phyloP scores from a whole-genome alignment of 2,113 vertebrate species.

The Muscicapa adusta region DNA sequence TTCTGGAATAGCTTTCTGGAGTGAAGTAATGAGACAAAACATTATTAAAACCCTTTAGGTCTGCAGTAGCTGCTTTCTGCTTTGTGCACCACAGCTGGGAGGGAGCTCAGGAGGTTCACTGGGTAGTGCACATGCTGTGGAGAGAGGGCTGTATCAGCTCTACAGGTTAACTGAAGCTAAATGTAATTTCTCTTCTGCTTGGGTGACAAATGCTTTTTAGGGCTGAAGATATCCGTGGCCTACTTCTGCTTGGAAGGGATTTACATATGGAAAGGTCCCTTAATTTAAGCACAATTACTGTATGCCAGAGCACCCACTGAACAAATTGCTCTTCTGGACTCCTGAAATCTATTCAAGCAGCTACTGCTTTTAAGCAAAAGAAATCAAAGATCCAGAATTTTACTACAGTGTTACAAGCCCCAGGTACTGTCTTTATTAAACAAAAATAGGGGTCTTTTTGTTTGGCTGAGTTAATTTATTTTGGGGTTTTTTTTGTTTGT shows the following conservation, averaged over 20 bases:
- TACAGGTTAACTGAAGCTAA: not conserved
- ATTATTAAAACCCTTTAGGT: not conserved
- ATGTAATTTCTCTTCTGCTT: not conserved
- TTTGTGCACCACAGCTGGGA: fast-evolving
- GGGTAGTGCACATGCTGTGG: not conserved
- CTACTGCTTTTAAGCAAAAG: not conserved
- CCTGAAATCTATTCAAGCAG: not conserved
- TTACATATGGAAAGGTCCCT: not conserved
- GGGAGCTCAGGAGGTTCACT: fast-evolving
- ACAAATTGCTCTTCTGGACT: not conserved
- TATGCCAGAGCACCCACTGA: not conserved
- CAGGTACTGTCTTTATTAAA: not conserved
- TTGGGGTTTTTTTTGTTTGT: not conserved
- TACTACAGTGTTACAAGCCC: not conserved
- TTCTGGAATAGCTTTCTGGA: not conserved
- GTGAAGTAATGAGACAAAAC: not conserved
- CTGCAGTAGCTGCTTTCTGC: not conserved
- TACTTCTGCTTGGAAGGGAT: conserved; percentile 26
- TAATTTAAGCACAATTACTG: not conserved
- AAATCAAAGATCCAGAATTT: not conserved
- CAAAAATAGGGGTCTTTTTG: not conserved
- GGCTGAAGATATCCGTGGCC: not conserved
- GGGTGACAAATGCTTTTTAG: not conserved
- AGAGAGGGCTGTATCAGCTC: not conserved
- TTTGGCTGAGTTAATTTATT: not conserved